Evolutionary conservation across 37 sponge, comb jelly and placozoan species (phyloP), one percentile per base, ranked within the genome.

Genomic region (Ephydatia muelleri): DNA sequence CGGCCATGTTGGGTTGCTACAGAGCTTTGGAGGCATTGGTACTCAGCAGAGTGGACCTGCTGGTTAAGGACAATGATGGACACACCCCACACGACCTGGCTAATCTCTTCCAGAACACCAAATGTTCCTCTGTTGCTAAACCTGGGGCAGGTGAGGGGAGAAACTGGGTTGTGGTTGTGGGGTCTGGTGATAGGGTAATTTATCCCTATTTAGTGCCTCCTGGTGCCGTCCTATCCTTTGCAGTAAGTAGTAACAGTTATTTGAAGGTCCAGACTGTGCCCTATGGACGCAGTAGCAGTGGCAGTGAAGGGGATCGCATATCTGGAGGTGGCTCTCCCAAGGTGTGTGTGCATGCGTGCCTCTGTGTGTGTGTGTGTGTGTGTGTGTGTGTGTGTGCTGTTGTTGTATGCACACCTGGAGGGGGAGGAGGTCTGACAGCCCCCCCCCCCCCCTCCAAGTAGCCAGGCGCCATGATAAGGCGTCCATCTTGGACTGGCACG

Each of bases 51-150:
- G 83, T 47, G 14, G 39, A 74, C 47, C 40, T 75, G 57, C 9
- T 13, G 21, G 19, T 38, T 27, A 38, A 66, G 68, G 84, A 84
- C 68, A 76, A 68, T 11, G 34, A 82, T 38, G 78, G 77, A 2
- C 48, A 72, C 67, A 67, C 88, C 22, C 35, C 84, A 9, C 68
- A 74, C 9, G 80, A 89, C 74, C 30, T 89, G 27, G 84, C 84
- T 12, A 38, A 34, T 4, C 80, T 38, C 31, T 67, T 72, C 34
- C 9, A 67, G n/a, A 43, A 89, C 31, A 78, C 26, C 16, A 4
- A 23, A 26, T 79, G 89, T 75, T 65, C n/a, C 35, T 69, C 29
- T 3, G 73, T 88, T 14, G 71, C 49, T 13, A 40, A 28, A 37
- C 6, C 6, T 3, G 31, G 35, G 2, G 35, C 64, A 0, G 38